A percentile compares a stretch with the other conserved stretches of the same genome.
Evolutionary conservation across 2,888 invertebrate species (phyloP).

Genomic region (Plebejus melissa): DNA sequence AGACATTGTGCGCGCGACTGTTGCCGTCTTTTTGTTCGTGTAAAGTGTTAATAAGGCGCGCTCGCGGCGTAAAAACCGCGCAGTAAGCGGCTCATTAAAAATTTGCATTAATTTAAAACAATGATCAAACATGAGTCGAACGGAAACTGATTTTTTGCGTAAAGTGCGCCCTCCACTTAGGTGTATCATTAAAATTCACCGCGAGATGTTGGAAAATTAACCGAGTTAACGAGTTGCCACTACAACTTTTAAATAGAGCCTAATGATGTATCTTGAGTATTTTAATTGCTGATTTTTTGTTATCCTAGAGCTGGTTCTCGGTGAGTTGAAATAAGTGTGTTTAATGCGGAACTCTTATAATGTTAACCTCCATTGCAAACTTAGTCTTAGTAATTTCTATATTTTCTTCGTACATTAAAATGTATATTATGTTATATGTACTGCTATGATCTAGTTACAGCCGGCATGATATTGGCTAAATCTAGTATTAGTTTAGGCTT

Average conservation of each 20-base stretch:
- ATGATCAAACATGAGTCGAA: neutral
- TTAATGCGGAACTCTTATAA: neutral
- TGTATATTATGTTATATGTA: no score
- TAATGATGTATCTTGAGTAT: constrained; percentile 10
- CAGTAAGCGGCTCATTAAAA: neutral
- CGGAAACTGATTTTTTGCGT: constrained; percentile 1
- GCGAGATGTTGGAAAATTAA: constrained; percentile 11
- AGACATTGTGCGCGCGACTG: constrained; percentile 36
- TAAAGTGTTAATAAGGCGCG: neutral
- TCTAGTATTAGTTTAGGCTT: no score
- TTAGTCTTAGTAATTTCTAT: no score
- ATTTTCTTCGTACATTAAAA: no score
- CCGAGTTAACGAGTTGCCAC: constrained; percentile 16
- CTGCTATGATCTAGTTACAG: neutral
- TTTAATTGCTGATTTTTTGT: constrained; percentile 9
- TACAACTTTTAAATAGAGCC: constrained; percentile 15
- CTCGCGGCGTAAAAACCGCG: neutral
- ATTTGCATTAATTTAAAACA: constrained; percentile 4
- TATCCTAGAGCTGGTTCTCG: neutral
- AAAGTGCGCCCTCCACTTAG: neutral
- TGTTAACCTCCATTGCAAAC: neutral
- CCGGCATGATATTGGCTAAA: neutral
- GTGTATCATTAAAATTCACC: constrained; percentile 6
- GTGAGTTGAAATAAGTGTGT: neutral
- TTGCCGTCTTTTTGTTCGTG: constrained; percentile 30